phyloP scores from a whole-genome alignment of 2,113 vertebrate genomes.

The Origma solitaria region DNA sequence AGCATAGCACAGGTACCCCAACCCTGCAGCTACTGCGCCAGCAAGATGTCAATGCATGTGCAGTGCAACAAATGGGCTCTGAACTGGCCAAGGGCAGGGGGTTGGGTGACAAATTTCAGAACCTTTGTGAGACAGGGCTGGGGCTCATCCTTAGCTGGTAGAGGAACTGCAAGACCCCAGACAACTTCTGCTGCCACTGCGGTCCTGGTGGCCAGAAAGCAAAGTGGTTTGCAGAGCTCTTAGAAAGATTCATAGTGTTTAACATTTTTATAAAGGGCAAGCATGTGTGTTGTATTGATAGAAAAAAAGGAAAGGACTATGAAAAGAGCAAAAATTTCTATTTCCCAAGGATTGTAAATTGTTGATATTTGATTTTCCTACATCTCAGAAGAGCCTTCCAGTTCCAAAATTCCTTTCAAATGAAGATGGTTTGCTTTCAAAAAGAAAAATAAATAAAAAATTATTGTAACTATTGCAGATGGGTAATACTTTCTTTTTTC shows the following conservation, averaged over 20 bases:
- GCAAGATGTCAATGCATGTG: rapidly evolving
- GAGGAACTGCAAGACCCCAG: background rate
- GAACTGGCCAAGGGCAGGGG: background rate
- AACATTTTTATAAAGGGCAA: background rate
- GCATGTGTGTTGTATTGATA: background rate
- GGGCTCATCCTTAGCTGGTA: background rate
- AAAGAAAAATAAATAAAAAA: background rate
- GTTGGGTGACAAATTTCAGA: background rate
- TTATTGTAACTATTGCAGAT: background rate
- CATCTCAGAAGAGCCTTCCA: background rate
- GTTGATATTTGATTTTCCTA: background rate
- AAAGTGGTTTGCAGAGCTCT: background rate
- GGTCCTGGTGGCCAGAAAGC: background rate
- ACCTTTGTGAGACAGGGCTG: background rate
- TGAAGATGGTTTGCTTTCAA: background rate
- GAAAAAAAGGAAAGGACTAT: background rate
- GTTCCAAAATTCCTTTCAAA: background rate
- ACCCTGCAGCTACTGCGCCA: background rate
- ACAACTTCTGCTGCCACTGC: background rate
- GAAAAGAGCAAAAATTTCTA: background rate
- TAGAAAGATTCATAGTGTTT: background rate
- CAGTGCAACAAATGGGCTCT: background rate
- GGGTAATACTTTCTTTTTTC: background rate
- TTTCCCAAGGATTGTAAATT: background rate
- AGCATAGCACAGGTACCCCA: background rate